phyloP scores from a whole-genome alignment of 2,113 vertebrate species.

The Oriolus oriolus region DNA sequence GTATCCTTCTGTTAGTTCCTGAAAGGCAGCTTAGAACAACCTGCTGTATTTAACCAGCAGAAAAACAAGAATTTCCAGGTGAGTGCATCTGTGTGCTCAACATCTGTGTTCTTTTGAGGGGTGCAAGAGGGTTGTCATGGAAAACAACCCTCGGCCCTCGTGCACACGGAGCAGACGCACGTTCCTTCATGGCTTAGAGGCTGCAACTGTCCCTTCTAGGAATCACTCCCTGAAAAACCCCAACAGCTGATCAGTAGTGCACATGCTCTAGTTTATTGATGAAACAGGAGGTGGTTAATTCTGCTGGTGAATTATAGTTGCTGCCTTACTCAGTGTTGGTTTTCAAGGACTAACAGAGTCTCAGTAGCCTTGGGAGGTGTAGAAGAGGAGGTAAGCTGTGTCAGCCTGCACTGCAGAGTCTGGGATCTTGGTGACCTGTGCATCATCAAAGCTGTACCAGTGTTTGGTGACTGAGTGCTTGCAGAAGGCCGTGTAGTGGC shows the following conservation, averaged over 20 bases:
- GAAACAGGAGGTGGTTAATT: not conserved
- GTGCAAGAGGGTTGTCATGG: not conserved
- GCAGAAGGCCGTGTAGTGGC: slow-evolving; percentile 86
- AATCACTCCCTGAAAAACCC: not conserved
- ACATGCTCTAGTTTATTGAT: slow-evolving; percentile 45
- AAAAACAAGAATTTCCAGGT: not conserved
- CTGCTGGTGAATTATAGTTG: not conserved
- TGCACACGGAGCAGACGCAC: fast-evolving
- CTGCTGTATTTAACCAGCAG: not conserved
- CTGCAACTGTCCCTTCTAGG: not conserved
- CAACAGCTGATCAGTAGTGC: not conserved
- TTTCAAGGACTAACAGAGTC: slow-evolving; percentile 4
- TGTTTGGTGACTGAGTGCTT: slow-evolving; percentile 65
- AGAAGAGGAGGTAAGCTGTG: slow-evolving; percentile 82
- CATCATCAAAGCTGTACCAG: slow-evolving; percentile 85
- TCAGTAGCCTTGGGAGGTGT: slow-evolving; percentile 62
- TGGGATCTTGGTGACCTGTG: slow-evolving; percentile 66
- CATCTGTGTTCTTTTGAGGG: not conserved
- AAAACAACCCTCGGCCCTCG: not conserved
- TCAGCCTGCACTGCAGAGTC: slow-evolving; percentile 73
- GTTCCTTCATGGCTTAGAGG: fast-evolving
- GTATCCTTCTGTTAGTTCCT: not conserved
- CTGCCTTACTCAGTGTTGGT: not conserved
- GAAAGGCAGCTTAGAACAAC: not conserved
- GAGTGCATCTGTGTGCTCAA: not conserved